These are phyloP conservation scores for Danio jaintianensis DNA, from an alignment of 2,797 vertebrate species.

Conservation along the genomic window DNA sequence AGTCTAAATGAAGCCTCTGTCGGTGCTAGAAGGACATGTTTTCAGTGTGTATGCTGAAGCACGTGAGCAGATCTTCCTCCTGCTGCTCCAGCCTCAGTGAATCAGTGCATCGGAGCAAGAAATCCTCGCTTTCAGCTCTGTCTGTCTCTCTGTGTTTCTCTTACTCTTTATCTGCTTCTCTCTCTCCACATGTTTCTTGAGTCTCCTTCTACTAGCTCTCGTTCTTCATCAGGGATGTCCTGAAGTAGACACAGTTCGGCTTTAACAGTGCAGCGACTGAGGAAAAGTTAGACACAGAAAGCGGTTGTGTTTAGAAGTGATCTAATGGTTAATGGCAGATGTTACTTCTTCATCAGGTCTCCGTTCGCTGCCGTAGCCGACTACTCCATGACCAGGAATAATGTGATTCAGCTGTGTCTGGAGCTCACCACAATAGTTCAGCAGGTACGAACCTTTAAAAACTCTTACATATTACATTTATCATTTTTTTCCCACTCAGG, in stretches of 20 bases:
- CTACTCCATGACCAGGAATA: slow-evolving; percentile 97
- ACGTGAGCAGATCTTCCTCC: slow-evolving; percentile 35
- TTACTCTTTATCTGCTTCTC: slow-evolving; percentile 17
- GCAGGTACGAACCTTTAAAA: slow-evolving; percentile 78
- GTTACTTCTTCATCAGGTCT: slow-evolving; percentile 89
- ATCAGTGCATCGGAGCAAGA: slow-evolving; percentile 52
- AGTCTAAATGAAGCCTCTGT: not conserved
- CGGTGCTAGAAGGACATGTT: slow-evolving; percentile 28
- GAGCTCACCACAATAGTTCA: slow-evolving; percentile 99
- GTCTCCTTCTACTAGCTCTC: slow-evolving; percentile 29
- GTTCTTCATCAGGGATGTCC: slow-evolving; percentile 10
- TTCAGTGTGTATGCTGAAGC: slow-evolving; percentile 10
- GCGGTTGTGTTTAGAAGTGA: slow-evolving; percentile 70
- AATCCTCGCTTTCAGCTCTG: slow-evolving; percentile 40
- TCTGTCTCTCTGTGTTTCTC: slow-evolving; percentile 28
- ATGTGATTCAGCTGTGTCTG: slow-evolving; percentile 97
- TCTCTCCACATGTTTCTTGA: slow-evolving; percentile 11
- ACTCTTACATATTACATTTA: not conserved
- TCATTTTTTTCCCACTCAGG: not conserved
- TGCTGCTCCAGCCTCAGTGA: slow-evolving; percentile 34
- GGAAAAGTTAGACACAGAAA: slow-evolving; percentile 20
- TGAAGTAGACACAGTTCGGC: slow-evolving; percentile 22
- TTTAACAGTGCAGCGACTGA: not conserved
- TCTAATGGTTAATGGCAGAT: slow-evolving; percentile 85
- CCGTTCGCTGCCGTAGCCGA: slow-evolving; percentile 98